Evolutionary conservation across 2,888 invertebrate species (phyloP), one percentile per base, ranked within the genome.

Genomic region (Aquatica leii): DNA sequence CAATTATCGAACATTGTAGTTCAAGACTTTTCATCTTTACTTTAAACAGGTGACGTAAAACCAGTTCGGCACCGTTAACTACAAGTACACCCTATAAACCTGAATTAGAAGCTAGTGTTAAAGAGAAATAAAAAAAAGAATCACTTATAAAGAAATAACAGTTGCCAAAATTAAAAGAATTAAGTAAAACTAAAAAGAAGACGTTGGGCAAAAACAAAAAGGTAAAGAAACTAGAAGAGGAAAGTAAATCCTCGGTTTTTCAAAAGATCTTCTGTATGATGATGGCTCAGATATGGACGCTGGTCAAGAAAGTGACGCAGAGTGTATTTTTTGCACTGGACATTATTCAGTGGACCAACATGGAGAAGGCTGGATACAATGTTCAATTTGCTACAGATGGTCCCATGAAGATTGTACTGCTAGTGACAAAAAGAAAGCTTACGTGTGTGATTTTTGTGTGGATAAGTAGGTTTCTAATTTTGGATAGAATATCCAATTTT

Each of bases 311-410:
- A 31, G 4, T 31, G 31, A 31, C 31, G 31, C 9, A 31, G 31
- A 31, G 31, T 31, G 31, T 31, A 31, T 31, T 31, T 54, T 62
- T 17, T 62, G 65, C 34, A 31, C 20, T 37, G 62, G 58, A 18
- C 9, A 12, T 12, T 65, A 37, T 37, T 65, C 55, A 9, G 65
- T 48, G n/a, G 62, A 65, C 34, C 20, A 53, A 40, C 24, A 53
- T 58, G 54, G 53, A 1, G 53, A 65, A 43, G 18, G 48, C 24
- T 62, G 61, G 58, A 46, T 55, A 48, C n/a, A n/a, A n/a, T n/a
- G n/a, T n/a, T n/a, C n/a, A n/a, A n/a, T n/a, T n/a, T n/a, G n/a
- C n/a, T n/a, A 31, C 21, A 49, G 55, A 34, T 62, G 66, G 54
- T 51, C 53, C 8, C 65, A 66, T 59, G 54, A 40, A 49, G 41